phyloP scores from a whole-genome alignment of 2,113 vertebrate species.

The Seriola aureovittata region DNA sequence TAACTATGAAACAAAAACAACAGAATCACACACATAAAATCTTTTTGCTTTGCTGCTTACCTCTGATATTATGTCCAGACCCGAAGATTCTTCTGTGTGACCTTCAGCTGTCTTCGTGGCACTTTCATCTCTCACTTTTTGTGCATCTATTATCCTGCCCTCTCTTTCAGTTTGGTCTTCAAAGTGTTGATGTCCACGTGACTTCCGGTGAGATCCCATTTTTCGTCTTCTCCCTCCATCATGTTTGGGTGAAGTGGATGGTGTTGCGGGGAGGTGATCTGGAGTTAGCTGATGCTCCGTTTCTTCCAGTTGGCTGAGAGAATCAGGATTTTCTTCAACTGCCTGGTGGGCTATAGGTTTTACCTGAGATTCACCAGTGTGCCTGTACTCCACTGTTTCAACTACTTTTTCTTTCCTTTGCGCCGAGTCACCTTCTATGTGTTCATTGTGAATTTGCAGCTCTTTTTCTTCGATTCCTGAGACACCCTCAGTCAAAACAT shows the following conservation, averaged over 20 bases:
- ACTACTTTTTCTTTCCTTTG: constrained; percentile 19
- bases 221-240: constrained; percentile 75
- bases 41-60: constrained; percentile 50
- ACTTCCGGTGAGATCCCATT: constrained; percentile 81
- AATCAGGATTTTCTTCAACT: constrained; percentile 32
- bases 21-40: background rate
- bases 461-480: constrained; percentile 16
- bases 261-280: background rate
- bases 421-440: constrained; percentile 1
- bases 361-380: background rate
- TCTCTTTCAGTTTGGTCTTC: constrained; percentile 35
- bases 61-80: constrained; percentile 38
- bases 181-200: constrained; percentile 39
- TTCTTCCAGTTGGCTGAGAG: constrained; percentile 12
- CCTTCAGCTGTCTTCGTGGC: background rate
- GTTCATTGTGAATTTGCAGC: background rate
- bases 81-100: constrained; percentile 13
- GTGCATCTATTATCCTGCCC: constrained; percentile 5
- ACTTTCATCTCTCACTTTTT: constrained; percentile 23
- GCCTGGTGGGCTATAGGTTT: background rate
- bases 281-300: constrained; percentile 3
- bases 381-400: constrained; percentile 39
- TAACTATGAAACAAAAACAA: background rate
- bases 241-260: constrained; percentile 13
- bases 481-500: background rate